phyloP scores from a whole-genome alignment of 1,140 invertebrate genomes.

The Drosophila takahashii region DNA sequence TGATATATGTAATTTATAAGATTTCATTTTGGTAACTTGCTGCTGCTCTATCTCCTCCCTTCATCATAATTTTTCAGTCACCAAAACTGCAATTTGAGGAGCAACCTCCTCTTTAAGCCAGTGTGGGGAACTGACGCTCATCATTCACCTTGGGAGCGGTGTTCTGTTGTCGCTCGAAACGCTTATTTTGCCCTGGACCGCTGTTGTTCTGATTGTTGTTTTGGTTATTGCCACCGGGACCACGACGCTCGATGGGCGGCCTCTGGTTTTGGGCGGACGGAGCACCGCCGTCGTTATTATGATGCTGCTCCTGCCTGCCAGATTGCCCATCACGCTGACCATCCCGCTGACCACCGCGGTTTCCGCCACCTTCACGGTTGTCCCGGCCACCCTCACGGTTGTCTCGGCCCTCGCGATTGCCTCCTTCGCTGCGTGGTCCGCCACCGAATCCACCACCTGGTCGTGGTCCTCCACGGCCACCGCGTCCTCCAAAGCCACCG shows the following conservation, averaged over 20 bases:
- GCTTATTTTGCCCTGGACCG: constrained; percentile 53
- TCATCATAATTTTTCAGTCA: constrained; percentile 13
- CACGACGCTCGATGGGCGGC: constrained; percentile 70
- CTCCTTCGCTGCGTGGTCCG: constrained; percentile 77
- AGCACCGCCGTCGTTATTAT: constrained; percentile 62
- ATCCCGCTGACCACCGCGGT: constrained; percentile 73
- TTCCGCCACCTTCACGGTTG: constrained; percentile 33
- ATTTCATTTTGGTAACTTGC: constrained; percentile 56
- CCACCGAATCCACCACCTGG: constrained; percentile 86
- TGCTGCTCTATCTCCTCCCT: not conserved
- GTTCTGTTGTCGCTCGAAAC: constrained; percentile 77
- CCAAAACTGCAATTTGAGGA: constrained; percentile 32
- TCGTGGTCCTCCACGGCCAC: constrained; percentile 88
- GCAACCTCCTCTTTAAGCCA: constrained; percentile 86
- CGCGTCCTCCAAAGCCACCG: constrained; percentile 87
- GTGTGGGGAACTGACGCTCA: constrained; percentile 96
- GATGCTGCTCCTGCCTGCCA: constrained; percentile 28
- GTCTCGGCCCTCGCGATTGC: constrained; percentile 84
- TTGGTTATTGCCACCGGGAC: constrained; percentile 68
- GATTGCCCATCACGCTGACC: constrained; percentile 71
- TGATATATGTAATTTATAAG: constrained; percentile 52
- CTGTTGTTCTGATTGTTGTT: constrained; percentile 38
- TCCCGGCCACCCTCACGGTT: constrained; percentile 79
- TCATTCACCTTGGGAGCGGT: constrained; percentile 96
- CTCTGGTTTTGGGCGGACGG: constrained; percentile 65